Base-by-base conservation (phyloP, 2,113 vertebrate species). In the Gnathonemus longibarbis region DNA sequence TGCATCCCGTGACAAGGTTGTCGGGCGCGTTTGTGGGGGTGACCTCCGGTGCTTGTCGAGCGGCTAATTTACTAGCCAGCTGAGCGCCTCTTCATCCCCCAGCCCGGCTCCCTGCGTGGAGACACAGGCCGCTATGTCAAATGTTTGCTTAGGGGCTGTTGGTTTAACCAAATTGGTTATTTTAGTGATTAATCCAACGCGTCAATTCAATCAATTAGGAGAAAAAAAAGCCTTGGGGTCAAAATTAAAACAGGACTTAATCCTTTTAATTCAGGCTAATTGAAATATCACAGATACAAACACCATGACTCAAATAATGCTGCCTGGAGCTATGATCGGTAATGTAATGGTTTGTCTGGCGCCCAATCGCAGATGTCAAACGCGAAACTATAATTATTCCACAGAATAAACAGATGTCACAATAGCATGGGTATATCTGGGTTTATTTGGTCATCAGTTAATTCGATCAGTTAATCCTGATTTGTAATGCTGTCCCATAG, bases 231-330 rank as follows among this genome's bases (percentile, higher is more conserved):
- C 88, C 74, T 89, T 39, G 13, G 74, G 88, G 88, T 56, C 74
- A 89, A 52, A 84, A 89, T 84, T 70, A 39, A 89, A 89, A 89
- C 53, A 50, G 88, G 77, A 84, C 66, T 84, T 89, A 89, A 89
- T 89, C 50, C 88, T 83, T 83, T 89, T 77, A 89, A 53, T 83
- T 89, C 88, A 83, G 31, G 50, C 49, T 89, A 89, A 83, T 83
- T 83, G 88, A 89, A 89, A 52, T 83, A 83, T 77, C 48, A 39
- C 50, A 89, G 70, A 89, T 87, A 87, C 45, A 89, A 89, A 89
- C 50, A 77, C 70, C 31, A 48, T 46, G 77, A 84, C 39, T 89
- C 77, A 35, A 88, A 74, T 83, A 66, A 77, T 53, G 49, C 48
- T 35, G 88, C 85, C 85, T 87, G 50, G 35, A 87, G 85, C 85